phyloP scores from a whole-genome alignment of 2,888 invertebrate species.

The Drosophila anomelani region DNA sequence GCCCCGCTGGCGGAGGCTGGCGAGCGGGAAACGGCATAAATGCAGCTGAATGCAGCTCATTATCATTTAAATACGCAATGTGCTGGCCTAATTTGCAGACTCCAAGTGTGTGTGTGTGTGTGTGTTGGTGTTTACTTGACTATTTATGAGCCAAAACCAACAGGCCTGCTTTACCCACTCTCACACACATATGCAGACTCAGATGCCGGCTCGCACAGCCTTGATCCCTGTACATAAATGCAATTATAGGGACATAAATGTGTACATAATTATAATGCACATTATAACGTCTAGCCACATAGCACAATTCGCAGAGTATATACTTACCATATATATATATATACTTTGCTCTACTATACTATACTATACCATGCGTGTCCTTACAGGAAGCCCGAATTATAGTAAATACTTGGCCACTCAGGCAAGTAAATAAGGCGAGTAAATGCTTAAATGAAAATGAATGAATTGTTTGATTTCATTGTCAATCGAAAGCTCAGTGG shows the following conservation, averaged over 20 bases:
- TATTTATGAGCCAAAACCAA: constrained; percentile 60
- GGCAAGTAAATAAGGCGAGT: constrained; percentile 20
- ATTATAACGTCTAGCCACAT: constrained; percentile 70
- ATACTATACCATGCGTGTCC: constrained; percentile 9
- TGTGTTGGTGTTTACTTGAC: constrained; percentile 46
- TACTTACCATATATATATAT: constrained; percentile 4
- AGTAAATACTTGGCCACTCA: constrained; percentile 39
- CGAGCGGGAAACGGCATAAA: constrained; percentile 25
- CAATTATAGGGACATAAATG: constrained; percentile 29
- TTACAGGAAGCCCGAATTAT: constrained; percentile 34
- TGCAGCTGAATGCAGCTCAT: constrained; percentile 67
- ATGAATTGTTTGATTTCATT: constrained; percentile 55
- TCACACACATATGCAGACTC: constrained; percentile 17
- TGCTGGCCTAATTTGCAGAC: constrained; percentile 70
- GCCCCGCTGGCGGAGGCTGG: constrained; percentile 16
- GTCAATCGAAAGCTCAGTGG: constrained; percentile 53
- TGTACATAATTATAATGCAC: constrained; percentile 66
- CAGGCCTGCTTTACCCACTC: constrained; percentile 34
- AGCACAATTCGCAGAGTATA: constrained; percentile 41
- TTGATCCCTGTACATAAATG: constrained; percentile 22
- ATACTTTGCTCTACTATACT: constrained; percentile 8
- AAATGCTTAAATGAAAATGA: constrained; percentile 27
- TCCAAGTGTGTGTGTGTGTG: constrained; percentile 29
- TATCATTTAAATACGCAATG: constrained; percentile 75
- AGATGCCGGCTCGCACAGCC: constrained; percentile 14